These are phyloP conservation scores for Zaprionus davidi DNA, from an alignment of 1,140 invertebrate species.

Conservation along the genomic window DNA sequence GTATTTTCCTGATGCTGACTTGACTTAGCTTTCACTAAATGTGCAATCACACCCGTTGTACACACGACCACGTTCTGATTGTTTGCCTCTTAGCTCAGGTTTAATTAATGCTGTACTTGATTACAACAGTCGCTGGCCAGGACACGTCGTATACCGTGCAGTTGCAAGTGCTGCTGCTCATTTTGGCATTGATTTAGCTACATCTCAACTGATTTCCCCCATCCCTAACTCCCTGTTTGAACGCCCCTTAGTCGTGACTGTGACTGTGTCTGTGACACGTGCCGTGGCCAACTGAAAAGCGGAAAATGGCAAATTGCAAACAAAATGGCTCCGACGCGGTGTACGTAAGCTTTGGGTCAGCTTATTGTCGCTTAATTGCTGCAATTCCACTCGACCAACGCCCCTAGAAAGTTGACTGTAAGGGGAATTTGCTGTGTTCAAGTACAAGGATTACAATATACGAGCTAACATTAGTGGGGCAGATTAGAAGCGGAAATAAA, in stretches of 20 bases:
- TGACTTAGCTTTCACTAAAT: neutral
- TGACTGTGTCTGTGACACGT: constrained; percentile 33
- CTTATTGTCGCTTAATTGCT: constrained; percentile 74
- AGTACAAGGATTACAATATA: constrained; percentile 36
- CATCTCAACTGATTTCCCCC: neutral
- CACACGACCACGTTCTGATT: constrained; percentile 29
- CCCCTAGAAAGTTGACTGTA: constrained; percentile 22
- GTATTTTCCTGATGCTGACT: neutral
- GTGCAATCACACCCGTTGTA: constrained; percentile 12
- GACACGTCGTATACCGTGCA: constrained; percentile 39
- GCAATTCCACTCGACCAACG: constrained; percentile 45
- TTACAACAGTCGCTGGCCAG: constrained; percentile 39
- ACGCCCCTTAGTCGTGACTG: neutral
- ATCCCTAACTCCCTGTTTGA: neutral
- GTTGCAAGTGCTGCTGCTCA: constrained; percentile 58
- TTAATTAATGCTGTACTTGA: constrained; percentile 72
- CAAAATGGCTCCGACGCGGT: constrained; percentile 27
- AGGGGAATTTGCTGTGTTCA: constrained; percentile 29
- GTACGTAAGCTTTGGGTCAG: constrained; percentile 62
- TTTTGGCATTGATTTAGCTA: constrained; percentile 65
- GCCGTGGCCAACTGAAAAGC: constrained; percentile 30
- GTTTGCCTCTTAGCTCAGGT: constrained; percentile 58
- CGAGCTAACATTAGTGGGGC: neutral
- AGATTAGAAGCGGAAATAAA: neutral
- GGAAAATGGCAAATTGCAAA: constrained; percentile 47